Conservation (phyloP, 2,113 vertebrate species). For the Origma solitaria region DNA sequence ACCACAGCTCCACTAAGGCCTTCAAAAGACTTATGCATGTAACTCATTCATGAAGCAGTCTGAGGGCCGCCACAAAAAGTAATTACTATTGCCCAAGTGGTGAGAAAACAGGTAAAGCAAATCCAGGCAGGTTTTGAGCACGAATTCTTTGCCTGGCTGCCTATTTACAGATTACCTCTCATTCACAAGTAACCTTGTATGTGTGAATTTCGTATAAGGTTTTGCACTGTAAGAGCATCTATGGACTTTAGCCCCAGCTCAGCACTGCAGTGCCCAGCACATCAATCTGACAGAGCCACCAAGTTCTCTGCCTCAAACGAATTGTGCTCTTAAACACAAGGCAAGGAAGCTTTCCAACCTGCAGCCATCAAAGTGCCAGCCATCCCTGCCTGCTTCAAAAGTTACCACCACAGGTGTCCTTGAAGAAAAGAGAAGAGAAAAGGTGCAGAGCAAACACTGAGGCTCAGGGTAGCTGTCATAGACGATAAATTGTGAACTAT, state of each 20-base stretch:
- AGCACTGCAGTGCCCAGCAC: background rate
- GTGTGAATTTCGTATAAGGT: background rate
- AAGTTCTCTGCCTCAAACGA: background rate
- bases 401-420: background rate
- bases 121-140: conserved; percentile 32
- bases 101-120: conserved; percentile 47
- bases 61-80: background rate
- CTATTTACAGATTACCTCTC: background rate
- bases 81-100: background rate
- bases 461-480: background rate
- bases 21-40: background rate
- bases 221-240: background rate
- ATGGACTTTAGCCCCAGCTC: background rate
- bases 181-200: background rate
- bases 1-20: background rate
- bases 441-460: background rate
- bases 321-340: background rate
- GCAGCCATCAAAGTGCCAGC: background rate
- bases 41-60: background rate
- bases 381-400: background rate
- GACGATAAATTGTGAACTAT: background rate
- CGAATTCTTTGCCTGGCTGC: background rate
- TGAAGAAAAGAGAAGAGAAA: background rate
- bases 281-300: background rate
- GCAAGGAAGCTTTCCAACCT: background rate